Evolutionary conservation across 2,113 vertebrate species (phyloP).

Genomic region (Semicossyphus pulcher): DNA sequence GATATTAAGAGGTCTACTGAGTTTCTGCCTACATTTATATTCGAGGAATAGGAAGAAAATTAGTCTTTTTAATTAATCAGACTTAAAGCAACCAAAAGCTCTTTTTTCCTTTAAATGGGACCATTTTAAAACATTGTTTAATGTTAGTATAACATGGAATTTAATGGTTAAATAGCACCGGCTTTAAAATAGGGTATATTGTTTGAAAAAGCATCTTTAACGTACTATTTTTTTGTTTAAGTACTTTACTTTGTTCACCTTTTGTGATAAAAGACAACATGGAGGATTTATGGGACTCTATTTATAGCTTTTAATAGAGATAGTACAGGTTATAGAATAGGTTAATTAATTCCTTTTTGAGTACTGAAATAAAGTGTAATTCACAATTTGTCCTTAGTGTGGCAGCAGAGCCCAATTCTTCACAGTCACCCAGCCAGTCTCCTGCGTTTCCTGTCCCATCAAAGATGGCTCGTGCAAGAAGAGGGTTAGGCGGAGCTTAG

Average conservation of each 20-base stretch:
- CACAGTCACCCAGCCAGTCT: background rate
- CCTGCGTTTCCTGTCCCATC: background rate
- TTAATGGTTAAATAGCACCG: too few species aligned
- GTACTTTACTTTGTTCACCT: too few species aligned
- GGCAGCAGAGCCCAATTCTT: constrained; percentile 73
- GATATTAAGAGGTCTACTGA: too few species aligned
- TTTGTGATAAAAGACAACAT: background rate
- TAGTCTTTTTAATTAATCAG: background rate
- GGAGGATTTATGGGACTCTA: background rate
- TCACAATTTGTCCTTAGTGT: constrained; percentile 63
- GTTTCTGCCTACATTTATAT: too few species aligned
- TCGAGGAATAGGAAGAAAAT: background rate
- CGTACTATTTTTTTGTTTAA: too few species aligned
- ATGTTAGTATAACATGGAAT: too few species aligned
- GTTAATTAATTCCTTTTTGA: background rate
- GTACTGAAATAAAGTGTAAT: constrained; percentile 30
- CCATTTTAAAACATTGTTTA: too few species aligned
- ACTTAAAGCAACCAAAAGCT: background rate
- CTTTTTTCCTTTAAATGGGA: background rate
- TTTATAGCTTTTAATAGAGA: background rate
- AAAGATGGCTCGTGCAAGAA: background rate
- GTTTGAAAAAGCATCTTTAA: background rate
- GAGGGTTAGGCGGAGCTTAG: constrained; percentile 7
- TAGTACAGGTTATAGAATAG: background rate
- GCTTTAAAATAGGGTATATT: background rate